These are phyloP conservation scores for Pelochelys cantorii DNA, from an alignment of 2,797 vertebrate species.

Conservation along the genomic window DNA sequence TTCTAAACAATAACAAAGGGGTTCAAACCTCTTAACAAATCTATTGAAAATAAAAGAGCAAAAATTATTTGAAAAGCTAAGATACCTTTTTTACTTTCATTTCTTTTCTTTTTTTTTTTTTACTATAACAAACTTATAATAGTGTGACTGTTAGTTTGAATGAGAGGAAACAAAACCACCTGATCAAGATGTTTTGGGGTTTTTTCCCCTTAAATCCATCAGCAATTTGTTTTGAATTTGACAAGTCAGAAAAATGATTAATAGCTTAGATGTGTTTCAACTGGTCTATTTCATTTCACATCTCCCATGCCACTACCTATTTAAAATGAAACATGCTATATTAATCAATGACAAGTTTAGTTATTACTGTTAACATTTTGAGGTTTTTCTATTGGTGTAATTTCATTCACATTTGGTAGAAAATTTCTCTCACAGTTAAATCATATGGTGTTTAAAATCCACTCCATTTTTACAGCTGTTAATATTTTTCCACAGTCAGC, in stretches of 20 bases:
- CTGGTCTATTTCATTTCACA: conserved; percentile 14
- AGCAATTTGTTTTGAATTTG: conserved; percentile 47
- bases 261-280: conserved; percentile 22
- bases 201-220: background rate
- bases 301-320: conserved; percentile 8
- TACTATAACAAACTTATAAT: background rate
- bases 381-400: conserved; percentile 25
- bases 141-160: background rate
- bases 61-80: conserved; percentile 13
- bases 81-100: conserved; percentile 48
- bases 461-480: conserved; percentile 30
- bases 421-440: conserved; percentile 18
- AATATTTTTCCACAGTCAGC: conserved; percentile 17
- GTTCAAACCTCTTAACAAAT: conserved; percentile 32
- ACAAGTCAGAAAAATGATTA: conserved; percentile 40
- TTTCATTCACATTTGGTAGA: conserved; percentile 37
- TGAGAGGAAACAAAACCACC: conserved; percentile 39
- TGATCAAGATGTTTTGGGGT: conserved; percentile 11
- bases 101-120: conserved; percentile 25
- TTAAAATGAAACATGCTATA: conserved; percentile 44
- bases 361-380: background rate
- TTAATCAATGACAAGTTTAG: conserved; percentile 9
- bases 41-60: background rate
- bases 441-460: conserved; percentile 4
- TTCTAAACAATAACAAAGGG: conserved; percentile 34